Conservation (phyloP, 2,113 vertebrate genomes). For the Nannospalax galili region DNA sequence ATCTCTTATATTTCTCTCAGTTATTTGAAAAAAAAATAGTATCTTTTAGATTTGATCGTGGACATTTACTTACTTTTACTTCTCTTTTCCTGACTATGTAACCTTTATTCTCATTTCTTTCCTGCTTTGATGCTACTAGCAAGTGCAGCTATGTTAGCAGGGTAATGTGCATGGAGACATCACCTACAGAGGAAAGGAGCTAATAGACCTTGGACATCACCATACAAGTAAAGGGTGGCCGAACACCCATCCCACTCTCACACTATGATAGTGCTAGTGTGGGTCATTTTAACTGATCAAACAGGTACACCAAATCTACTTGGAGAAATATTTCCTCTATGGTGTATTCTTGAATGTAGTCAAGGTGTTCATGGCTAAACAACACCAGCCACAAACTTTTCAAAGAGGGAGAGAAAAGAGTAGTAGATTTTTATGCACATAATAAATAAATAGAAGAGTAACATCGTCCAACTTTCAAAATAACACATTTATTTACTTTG, state of each 20-base stretch:
- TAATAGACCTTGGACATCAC: neutral
- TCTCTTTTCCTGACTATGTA: neutral
- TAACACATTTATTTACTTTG: neutral
- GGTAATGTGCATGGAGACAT: neutral
- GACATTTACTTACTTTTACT: neutral
- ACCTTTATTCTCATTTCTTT: neutral
- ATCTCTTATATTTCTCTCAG: neutral
- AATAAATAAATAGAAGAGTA: slow-evolving; percentile 19
- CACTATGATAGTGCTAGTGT: neutral
- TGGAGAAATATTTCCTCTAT: neutral
- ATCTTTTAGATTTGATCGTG: neutral
- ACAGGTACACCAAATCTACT: neutral
- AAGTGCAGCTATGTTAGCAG: neutral
- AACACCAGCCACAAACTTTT: neutral
- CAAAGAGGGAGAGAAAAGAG: neutral
- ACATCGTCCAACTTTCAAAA: neutral
- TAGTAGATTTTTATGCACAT: neutral
- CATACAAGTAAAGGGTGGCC: neutral
- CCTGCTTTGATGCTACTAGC: neutral
- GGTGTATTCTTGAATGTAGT: neutral
- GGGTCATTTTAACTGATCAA: neutral
- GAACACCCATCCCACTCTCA: neutral
- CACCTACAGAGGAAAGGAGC: neutral
- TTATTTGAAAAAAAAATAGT: neutral
- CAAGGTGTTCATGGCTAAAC: neutral